Evolutionary conservation across 2,797 vertebrate genomes (phyloP), one percentile per base, ranked within the genome.

Genomic region (Ataeniobius toweri): DNA sequence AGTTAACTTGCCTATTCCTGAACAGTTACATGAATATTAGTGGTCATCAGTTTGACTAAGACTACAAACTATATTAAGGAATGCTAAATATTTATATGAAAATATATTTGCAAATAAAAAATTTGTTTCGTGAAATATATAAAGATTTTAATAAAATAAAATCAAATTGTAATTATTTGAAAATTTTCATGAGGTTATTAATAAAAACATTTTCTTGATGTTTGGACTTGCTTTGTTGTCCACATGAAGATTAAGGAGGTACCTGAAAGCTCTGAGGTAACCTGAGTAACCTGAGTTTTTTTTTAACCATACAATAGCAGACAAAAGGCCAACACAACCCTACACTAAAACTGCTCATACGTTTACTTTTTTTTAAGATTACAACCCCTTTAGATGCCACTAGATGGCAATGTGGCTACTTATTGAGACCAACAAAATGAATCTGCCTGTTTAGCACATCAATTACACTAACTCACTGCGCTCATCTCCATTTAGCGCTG

Each of bases 391-490:
- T 24, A 28, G 48, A 14, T 20, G 70, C 70, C 94, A 88, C 92
- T 91, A 92, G 94, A 90, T 91, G 94, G 92, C 81, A 82, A 75
- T 92, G 85, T 93, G 88, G 88, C n/a, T 81, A 14, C 86, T 83
- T 74, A 76, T 24, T 76, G 75, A 68, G 39, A 2, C 31, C 63
- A 50, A 70, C 75, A 39, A 31, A 79, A 71, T 39, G 26, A 81
- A 80, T 72, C 65, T 78, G 88, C 74, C 76, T 83, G 80, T 80
- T 85, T 55, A 88, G 81, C 80, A 74, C 79, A 72, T 88, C 71
- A 78, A 61, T 82, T 80, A 83, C 76, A 84, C 39, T 50, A 71
- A 82, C 79, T 88, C 76, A 86, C 48, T 67, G 74, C 77, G 78
- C 73, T 80, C 78, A 76, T 90, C 80, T 84, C 77, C 77, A 84